Percentiles rank a stretch among this genome's conserved stretches.
These are phyloP conservation scores for Clavelina lepadiformis DNA, from an alignment of 23 tunicate genomes.

Conservation along the genomic window DNA sequence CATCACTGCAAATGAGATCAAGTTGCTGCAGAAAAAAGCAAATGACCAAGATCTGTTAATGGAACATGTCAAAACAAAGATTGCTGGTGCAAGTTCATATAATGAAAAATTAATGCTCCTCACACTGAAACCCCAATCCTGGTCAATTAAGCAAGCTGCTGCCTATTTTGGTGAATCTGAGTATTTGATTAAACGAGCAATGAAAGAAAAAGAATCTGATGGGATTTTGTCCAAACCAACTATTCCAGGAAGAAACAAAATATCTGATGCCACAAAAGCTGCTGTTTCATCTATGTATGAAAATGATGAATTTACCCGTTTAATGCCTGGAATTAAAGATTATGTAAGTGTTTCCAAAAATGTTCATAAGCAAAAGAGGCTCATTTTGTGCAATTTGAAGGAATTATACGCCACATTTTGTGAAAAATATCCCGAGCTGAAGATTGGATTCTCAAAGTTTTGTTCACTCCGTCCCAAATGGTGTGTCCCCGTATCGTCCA, in stretches of 20 bases:
- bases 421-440: conserved; percentile 1
- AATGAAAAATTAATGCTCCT: conserved; percentile 7
- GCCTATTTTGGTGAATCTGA: conserved; percentile 11
- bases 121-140: conserved; percentile 3
- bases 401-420: conserved; percentile 4
- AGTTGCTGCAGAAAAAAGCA: conserved; percentile 14
- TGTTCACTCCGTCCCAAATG: conserved; percentile 5
- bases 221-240: conserved; percentile 7
- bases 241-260: conserved; percentile 9
- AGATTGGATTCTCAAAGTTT: conserved; percentile 3
- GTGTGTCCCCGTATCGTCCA: conserved; percentile 5
- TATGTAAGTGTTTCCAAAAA: not conserved
- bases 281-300: not conserved
- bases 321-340: too few relatives aligned
- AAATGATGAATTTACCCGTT: conserved; percentile 7
- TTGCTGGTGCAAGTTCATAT: not conserved
- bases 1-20: not conserved
- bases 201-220: conserved; percentile 1
- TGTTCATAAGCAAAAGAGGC: not conserved
- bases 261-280: conserved; percentile 4
- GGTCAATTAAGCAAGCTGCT: conserved; percentile 7
- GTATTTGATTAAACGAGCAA: conserved; percentile 1
- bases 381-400: conserved; percentile 2
- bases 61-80: not conserved
- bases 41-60: conserved; percentile 7